Conservation (phyloP, 1,140 invertebrate genomes). For the Cotesia typhae region DNA sequence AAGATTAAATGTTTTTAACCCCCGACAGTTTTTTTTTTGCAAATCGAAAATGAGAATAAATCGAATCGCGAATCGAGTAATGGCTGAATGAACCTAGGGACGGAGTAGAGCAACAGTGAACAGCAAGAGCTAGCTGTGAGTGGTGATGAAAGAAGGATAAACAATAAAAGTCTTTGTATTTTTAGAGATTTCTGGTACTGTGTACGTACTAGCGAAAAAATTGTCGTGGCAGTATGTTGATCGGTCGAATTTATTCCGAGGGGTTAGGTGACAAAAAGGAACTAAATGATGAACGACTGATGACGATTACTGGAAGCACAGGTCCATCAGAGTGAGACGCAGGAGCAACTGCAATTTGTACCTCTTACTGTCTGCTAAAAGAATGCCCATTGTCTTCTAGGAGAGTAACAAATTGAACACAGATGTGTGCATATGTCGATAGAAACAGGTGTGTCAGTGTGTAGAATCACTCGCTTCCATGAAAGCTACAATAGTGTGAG, state of each 20-base stretch:
- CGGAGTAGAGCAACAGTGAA: constrained; percentile 1
- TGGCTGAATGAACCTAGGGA: constrained; percentile 28
- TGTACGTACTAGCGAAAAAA: background rate
- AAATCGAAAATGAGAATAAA: constrained; percentile 23
- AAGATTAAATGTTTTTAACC: too few species aligned
- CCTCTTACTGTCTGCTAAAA: constrained; percentile 65
- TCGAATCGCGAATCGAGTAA: constrained; percentile 26
- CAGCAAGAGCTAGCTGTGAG: background rate
- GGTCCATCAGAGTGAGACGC: constrained; percentile 33
- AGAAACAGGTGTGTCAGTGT: too few species aligned
- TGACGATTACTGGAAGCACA: constrained; percentile 16
- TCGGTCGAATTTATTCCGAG: background rate
- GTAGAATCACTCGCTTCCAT: constrained; percentile 44
- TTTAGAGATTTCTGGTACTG: constrained; percentile 7
- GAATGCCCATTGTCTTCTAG: constrained; percentile 65
- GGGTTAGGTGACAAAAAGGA: constrained; percentile 33
- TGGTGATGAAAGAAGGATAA: constrained; percentile 14
- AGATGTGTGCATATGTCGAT: too few species aligned
- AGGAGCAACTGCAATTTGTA: constrained; percentile 65
- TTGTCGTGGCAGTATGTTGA: constrained; percentile 1
- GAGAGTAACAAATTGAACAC: constrained; percentile 64
- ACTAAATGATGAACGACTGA: constrained; percentile 22
- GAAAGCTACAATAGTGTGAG: constrained; percentile 50
- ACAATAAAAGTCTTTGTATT: constrained; percentile 16
- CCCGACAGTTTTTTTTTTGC: constrained; percentile 20